Conservation (phyloP, 1,140 invertebrate genomes). For the Leptonema lineaticorne region DNA sequence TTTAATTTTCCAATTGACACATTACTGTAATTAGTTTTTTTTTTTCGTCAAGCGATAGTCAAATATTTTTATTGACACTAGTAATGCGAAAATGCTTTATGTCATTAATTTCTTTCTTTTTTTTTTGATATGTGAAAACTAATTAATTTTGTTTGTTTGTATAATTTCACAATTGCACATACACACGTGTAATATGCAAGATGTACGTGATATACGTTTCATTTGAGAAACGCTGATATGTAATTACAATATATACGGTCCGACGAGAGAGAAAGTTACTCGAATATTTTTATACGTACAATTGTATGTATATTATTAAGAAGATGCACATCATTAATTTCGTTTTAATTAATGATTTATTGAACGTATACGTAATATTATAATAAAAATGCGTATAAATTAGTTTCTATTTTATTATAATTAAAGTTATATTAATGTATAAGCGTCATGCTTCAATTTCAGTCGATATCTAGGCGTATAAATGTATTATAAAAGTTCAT, state of each 20-base stretch:
- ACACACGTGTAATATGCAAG: no score
- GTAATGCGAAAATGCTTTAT: background rate
- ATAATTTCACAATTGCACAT: slow-evolving; percentile 7
- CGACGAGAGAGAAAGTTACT: slow-evolving; percentile 25
- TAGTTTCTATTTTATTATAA: no score
- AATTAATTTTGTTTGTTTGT: background rate
- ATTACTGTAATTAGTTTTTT: no score
- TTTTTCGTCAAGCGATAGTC: no score
- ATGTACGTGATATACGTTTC: background rate
- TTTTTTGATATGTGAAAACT: background rate
- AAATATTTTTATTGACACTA: no score
- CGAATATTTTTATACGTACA: background rate
- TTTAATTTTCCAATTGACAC: no score
- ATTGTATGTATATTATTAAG: background rate
- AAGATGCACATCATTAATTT: slow-evolving; percentile 22
- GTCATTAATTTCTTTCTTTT: background rate
- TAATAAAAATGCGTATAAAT: no score
- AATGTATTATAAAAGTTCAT: no score
- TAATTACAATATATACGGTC: slow-evolving; percentile 10
- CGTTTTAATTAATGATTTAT: slow-evolving; percentile 9
- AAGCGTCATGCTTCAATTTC: no score
- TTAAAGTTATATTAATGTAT: no score
- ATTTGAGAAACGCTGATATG: slow-evolving; percentile 16
- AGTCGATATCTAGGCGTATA: no score
- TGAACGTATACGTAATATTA: no score